Percentiles rank a stretch among this genome's conserved stretches.
Evolutionary conservation across 1,140 invertebrate genomes (phyloP).

Genomic region (Bombyx mori): DNA sequence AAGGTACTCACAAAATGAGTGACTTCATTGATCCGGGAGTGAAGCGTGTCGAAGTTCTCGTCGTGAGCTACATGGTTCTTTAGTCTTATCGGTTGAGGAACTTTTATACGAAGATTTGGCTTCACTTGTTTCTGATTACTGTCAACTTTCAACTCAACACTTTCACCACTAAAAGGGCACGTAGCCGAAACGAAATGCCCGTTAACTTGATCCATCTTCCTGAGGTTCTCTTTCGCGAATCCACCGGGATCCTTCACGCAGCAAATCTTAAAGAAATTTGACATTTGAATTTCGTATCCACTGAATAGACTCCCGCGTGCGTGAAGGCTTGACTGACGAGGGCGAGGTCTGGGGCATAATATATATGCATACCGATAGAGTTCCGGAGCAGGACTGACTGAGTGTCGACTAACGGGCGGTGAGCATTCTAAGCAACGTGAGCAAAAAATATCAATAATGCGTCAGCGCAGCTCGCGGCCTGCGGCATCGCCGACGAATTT

Average conservation of each 20-base stretch:
- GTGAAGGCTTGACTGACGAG: conserved; percentile 25
- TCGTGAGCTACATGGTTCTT: conserved; percentile 40
- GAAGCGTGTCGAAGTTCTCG: conserved; percentile 46
- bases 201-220: conserved; percentile 34
- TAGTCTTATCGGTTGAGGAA: conserved; percentile 47
- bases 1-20: conserved; percentile 40
- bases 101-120: conserved; percentile 45
- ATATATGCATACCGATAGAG: conserved; percentile 44
- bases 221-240: conserved; percentile 12
- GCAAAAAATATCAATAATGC: conserved; percentile 54
- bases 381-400: conserved; percentile 35
- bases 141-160: conserved; percentile 24
- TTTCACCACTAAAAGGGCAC: conserved; percentile 44
- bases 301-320: conserved; percentile 17
- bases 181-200: conserved; percentile 20
- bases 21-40: conserved; percentile 41
- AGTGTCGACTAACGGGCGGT: conserved; percentile 40
- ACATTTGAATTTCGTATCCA: conserved; percentile 22
- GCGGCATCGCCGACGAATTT: conserved; percentile 8
- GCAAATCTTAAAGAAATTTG: conserved; percentile 34
- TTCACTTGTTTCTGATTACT: conserved; percentile 28
- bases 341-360: conserved; percentile 27
- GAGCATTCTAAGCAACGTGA: conserved; percentile 24
- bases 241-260: conserved; percentile 26
- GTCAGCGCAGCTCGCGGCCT: conserved; percentile 19